Conservation (phyloP, 2,888 invertebrate genomes). For the Ophion ventricosus region DNA sequence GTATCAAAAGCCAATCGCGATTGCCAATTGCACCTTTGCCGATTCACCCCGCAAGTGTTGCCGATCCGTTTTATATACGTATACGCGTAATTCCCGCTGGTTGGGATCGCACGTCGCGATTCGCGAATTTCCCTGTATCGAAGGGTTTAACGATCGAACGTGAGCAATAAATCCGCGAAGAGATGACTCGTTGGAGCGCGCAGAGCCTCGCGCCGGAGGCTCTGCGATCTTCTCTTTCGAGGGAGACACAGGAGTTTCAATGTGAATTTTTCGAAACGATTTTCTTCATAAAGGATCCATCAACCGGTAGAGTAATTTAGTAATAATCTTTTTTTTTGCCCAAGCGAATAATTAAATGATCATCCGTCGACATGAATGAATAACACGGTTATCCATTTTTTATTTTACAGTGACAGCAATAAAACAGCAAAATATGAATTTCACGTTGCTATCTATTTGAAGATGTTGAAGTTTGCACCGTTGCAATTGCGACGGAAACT, state of each 20-base stretch:
- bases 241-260: conserved; percentile 12
- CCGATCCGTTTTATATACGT: conserved; percentile 5
- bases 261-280: neutral
- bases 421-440: no score
- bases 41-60: neutral
- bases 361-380: no score
- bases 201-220: neutral
- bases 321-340: no score
- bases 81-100: neutral
- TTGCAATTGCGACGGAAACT: no score
- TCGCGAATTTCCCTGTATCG: conserved; percentile 47
- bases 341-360: no score
- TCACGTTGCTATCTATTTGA: no score
- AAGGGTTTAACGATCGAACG: conserved; percentile 43
- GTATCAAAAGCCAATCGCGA: conserved; percentile 3
- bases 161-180: conserved; percentile 46
- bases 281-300: neutral
- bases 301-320: no score
- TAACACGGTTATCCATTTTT: no score
- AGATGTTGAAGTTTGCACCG: no score
- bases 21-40: conserved; percentile 11
- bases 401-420: no score
- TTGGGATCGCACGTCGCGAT: conserved; percentile 55
- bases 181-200: conserved; percentile 26
- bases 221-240: conserved; percentile 1